phyloP scores from a whole-genome alignment of 2,797 vertebrate genomes.

The Lates japonicus region DNA sequence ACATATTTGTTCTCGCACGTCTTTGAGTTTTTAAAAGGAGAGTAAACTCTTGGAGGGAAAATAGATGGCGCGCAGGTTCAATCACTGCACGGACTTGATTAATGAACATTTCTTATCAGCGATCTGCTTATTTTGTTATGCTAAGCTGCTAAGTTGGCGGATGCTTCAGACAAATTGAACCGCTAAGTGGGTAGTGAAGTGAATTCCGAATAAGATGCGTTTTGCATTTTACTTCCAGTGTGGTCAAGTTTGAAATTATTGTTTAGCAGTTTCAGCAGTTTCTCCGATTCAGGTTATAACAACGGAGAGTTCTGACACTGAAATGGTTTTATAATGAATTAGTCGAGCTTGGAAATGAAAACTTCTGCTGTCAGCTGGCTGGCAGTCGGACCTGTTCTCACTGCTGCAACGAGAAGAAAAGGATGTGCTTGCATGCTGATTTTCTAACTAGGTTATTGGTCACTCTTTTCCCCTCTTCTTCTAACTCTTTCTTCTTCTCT shows the following conservation, averaged over 20 bases:
- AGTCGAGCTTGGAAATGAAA: constrained; percentile 76
- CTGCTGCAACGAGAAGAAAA: constrained; percentile 44
- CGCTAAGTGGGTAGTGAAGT: constrained; percentile 13
- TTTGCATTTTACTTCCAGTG: constrained; percentile 46
- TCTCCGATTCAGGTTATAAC: constrained; percentile 55
- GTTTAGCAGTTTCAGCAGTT: constrained; percentile 69
- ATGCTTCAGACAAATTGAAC: constrained; percentile 54
- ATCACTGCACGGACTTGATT: constrained; percentile 48
- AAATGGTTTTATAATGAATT: constrained; percentile 76
- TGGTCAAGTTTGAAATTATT: constrained; percentile 57
- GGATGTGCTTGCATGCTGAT: constrained; percentile 62
- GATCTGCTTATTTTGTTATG: constrained; percentile 62
- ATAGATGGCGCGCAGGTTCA: constrained; percentile 20
- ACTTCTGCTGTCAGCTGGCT: constrained; percentile 63
- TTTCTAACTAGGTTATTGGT: constrained; percentile 73
- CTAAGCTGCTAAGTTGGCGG: not conserved
- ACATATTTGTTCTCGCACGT: constrained; percentile 40
- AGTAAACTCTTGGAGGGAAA: constrained; percentile 44
- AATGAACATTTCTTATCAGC: constrained; percentile 66
- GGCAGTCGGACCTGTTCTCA: constrained; percentile 56
- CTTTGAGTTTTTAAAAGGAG: constrained; percentile 37
- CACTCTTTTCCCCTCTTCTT: constrained; percentile 14
- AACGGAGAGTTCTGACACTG: constrained; percentile 47
- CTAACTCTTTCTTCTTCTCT: constrained; percentile 23
- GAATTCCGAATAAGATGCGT: constrained; percentile 52